Conservation (phyloP, 2,888 invertebrate genomes). For the Pyrrhosoma nymphula region DNA sequence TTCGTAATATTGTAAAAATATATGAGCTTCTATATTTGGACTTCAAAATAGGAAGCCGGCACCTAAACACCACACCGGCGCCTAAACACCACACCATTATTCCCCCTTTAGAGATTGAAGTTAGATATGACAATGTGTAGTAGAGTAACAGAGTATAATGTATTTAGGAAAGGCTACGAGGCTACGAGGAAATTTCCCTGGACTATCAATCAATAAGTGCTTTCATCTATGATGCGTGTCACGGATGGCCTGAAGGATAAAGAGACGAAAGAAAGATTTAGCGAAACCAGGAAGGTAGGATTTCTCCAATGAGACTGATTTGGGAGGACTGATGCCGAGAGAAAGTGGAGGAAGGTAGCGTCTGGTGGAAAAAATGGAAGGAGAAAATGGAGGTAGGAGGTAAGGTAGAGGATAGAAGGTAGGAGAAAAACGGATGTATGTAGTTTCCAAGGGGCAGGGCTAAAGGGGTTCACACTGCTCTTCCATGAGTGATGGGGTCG, state of each 20-base stretch:
- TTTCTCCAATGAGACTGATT: not conserved
- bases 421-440: not conserved
- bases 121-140: no score
- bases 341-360: constrained; percentile 17
- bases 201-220: no score
- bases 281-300: constrained; percentile 42
- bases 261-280: constrained; percentile 21
- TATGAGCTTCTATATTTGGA: no score
- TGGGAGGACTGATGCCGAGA: not conserved
- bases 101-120: no score
- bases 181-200: not conserved
- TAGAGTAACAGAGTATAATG: no score
- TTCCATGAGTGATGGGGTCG: constrained; percentile 19
- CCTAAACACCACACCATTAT: no score
- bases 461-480: not conserved
- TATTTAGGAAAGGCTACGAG: no score
- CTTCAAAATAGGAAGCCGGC: no score
- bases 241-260: not conserved
- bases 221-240: constrained; percentile 2
- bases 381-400: no score
- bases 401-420: not conserved
- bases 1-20: no score
- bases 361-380: not conserved
- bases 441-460: no score
- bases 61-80: no score